Percentiles rank a stretch among this genome's conserved stretches.
Conservation (phyloP, 64 coral and sea anemone genomes). For the Actinia equina region DNA sequence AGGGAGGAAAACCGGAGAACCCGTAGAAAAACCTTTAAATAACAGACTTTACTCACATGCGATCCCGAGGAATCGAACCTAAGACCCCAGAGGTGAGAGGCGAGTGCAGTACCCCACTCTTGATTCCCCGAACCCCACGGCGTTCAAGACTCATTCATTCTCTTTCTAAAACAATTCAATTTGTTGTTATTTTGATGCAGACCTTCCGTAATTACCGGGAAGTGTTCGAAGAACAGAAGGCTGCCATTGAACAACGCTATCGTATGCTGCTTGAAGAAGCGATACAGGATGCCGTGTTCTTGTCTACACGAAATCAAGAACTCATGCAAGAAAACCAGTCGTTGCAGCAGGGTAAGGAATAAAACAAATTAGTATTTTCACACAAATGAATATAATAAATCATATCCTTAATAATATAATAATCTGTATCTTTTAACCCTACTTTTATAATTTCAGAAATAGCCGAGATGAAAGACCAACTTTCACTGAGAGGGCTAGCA, state of each 20-base stretch:
- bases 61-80: too few relatives aligned
- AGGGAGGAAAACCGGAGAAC: too few relatives aligned
- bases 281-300: slow-evolving; percentile 96
- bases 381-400: too few relatives aligned
- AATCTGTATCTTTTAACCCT: background rate
- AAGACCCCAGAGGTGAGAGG: too few relatives aligned
- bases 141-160: too few relatives aligned
- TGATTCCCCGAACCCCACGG: too few relatives aligned
- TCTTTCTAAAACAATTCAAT: background rate
- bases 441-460: slow-evolving; percentile 36
- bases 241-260: slow-evolving; percentile 95
- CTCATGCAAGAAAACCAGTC: slow-evolving; percentile 90
- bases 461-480: slow-evolving; percentile 55
- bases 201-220: slow-evolving; percentile 98
- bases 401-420: too few relatives aligned
- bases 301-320: slow-evolving; percentile 94
- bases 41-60: too few relatives aligned
- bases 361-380: background rate
- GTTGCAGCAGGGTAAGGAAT: slow-evolving; percentile 70
- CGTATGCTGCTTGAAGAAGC: slow-evolving; percentile 92
- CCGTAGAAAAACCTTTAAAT: too few relatives aligned
- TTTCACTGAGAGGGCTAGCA: slow-evolving; percentile 32
- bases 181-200: slow-evolving; percentile 6
- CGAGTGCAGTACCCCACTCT: too few relatives aligned
- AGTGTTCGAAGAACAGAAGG: slow-evolving; percentile 97